phyloP scores from a whole-genome alignment of 2,113 vertebrate species.

The Cnemophilus loriae region DNA sequence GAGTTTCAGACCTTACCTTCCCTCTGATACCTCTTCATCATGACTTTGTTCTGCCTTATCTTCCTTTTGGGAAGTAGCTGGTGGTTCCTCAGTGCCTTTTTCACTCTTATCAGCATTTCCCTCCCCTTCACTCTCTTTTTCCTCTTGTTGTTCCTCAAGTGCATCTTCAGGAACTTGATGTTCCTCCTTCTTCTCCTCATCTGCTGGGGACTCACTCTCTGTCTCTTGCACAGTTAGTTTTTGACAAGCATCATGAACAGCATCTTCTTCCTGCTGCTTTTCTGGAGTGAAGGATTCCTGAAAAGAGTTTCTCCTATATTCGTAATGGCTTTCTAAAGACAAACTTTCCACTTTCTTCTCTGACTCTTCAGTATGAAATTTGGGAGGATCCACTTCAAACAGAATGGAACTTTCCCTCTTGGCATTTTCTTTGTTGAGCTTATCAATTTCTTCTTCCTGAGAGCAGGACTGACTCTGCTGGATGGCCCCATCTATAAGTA shows the following conservation, averaged over 20 bases:
- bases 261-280: background rate
- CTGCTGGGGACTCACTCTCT: background rate
- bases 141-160: background rate
- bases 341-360: background rate
- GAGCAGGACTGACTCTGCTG: constrained; percentile 68
- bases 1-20: constrained; percentile 46
- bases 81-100: background rate
- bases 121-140: background rate
- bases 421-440: constrained; percentile 83
- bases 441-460: constrained; percentile 72
- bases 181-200: background rate
- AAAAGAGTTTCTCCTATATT: background rate
- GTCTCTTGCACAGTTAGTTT: background rate
- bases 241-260: background rate
- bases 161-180: background rate
- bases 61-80: background rate
- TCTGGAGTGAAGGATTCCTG: background rate
- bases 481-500: constrained; percentile 67
- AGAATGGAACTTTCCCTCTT: constrained; percentile 63
- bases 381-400: background rate
- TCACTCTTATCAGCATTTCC: background rate
- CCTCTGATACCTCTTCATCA: background rate
- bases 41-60: background rate
- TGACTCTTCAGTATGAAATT: background rate
- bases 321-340: background rate